These are phyloP conservation scores for Phyllopteryx taeniolatus DNA, from an alignment of 2,113 vertebrate species.

Conservation along the genomic window DNA sequence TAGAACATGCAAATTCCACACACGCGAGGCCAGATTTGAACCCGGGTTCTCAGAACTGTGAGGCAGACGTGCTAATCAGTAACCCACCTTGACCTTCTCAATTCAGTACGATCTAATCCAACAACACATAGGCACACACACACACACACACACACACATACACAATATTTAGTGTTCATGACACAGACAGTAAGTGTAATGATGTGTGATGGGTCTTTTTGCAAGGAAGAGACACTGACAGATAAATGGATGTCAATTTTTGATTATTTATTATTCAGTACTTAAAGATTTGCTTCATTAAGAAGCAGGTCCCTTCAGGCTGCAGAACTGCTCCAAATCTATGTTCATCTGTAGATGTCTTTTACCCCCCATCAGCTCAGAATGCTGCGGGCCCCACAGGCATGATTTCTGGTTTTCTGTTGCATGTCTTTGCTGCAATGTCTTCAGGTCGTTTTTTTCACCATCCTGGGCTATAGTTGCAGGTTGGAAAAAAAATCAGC, in stretches of 20 bases:
- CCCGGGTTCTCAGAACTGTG: too few relatives aligned
- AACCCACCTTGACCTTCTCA: not conserved
- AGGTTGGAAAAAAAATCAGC: conserved; percentile 14
- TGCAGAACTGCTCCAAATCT: conserved; percentile 80
- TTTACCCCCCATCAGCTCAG: conserved; percentile 86
- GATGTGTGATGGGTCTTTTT: conserved; percentile 93
- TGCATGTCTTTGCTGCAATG: conserved; percentile 58
- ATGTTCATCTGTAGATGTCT: conserved; percentile 92
- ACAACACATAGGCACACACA: not conserved
- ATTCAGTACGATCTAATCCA: not conserved
- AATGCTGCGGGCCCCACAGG: conserved; percentile 84
- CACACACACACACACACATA: not conserved
- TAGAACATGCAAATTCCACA: too few relatives aligned
- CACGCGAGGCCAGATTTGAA: too few relatives aligned
- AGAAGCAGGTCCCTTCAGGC: conserved; percentile 90
- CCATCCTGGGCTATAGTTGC: conserved; percentile 50
- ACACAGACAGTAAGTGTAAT: conserved; percentile 93
- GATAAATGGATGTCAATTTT: conserved; percentile 99
- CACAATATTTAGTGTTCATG: conserved; percentile 88
- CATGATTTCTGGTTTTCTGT: conserved; percentile 68
- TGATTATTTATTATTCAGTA: conserved; percentile 99
- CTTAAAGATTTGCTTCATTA: conserved; percentile 99
- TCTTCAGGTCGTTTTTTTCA: conserved; percentile 65
- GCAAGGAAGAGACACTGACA: conserved; percentile 93
- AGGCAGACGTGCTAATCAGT: too few relatives aligned